Conservation (phyloP, 2,113 vertebrate genomes). For the Eubucco bourcierii region DNA sequence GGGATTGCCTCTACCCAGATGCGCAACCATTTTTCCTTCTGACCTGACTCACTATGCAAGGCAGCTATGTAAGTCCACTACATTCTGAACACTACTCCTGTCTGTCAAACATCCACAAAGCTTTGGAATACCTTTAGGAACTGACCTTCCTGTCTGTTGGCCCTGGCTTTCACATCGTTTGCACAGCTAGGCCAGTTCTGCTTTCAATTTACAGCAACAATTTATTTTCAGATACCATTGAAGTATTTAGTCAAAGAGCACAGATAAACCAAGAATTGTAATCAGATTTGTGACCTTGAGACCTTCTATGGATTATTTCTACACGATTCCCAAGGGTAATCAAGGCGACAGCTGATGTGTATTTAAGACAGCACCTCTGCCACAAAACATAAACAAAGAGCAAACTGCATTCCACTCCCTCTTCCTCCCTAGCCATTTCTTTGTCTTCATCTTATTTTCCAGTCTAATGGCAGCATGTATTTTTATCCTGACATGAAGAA, state of each 20-base stretch:
- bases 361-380: constrained; percentile 23
- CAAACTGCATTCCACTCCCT: neutral
- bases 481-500: neutral
- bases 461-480: neutral
- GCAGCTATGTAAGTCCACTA: neutral
- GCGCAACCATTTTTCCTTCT: neutral
- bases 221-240: neutral
- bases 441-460: neutral
- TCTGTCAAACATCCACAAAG: neutral
- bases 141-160: neutral
- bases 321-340: constrained; percentile 15
- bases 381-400: constrained; percentile 51
- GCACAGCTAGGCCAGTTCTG: neutral
- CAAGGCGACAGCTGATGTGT: neutral
- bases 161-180: neutral
- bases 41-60: neutral
- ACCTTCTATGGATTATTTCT: constrained; percentile 22
- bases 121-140: neutral
- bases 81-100: neutral
- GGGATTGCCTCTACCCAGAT: no score
- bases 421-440: neutral
- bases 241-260: constrained; percentile 8
- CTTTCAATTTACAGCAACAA: neutral
- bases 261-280: neutral
- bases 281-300: constrained; percentile 7